Evolutionary conservation across 2,113 vertebrate genomes (phyloP).

Genomic region (Saccopteryx leptura): DNA sequence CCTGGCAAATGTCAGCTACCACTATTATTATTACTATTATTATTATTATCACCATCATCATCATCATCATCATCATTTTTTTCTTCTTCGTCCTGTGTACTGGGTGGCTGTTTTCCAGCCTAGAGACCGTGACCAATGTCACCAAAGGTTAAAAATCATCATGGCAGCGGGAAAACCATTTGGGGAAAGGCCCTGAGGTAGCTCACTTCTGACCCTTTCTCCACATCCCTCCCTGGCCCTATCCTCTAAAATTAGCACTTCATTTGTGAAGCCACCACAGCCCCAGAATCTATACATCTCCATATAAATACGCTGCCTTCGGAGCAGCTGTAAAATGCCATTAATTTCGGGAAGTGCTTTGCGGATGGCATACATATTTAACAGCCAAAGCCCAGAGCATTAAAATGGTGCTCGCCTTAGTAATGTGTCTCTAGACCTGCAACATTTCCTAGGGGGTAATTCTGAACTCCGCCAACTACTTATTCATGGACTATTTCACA

Average conservation of each 20-base stretch:
- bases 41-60: too few relatives aligned
- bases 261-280: slow-evolving; percentile 84
- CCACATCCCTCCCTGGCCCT: background rate
- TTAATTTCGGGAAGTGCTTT: slow-evolving; percentile 90
- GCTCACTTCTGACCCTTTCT: slow-evolving; percentile 51
- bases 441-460: slow-evolving; percentile 91
- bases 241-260: slow-evolving; percentile 87
- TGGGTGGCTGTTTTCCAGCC: background rate
- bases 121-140: background rate
- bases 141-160: slow-evolving; percentile 29
- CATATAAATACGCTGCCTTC: slow-evolving; percentile 85
- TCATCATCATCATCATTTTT: too few relatives aligned
- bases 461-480: slow-evolving; percentile 91
- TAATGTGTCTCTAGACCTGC: slow-evolving; percentile 89
- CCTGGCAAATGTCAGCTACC: background rate
- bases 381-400: slow-evolving; percentile 87
- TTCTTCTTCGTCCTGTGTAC: background rate
- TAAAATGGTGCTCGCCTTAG: slow-evolving; percentile 86
- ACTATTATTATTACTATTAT: background rate
- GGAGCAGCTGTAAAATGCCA: slow-evolving; percentile 89
- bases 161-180: background rate
- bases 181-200: slow-evolving; percentile 51
- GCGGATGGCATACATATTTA: slow-evolving; percentile 91
- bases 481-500: slow-evolving; percentile 92
- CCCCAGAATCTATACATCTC: slow-evolving; percentile 84